These are phyloP conservation scores for Acanthopagrus latus DNA, from an alignment of 2,797 vertebrate genomes.

Conservation along the genomic window DNA sequence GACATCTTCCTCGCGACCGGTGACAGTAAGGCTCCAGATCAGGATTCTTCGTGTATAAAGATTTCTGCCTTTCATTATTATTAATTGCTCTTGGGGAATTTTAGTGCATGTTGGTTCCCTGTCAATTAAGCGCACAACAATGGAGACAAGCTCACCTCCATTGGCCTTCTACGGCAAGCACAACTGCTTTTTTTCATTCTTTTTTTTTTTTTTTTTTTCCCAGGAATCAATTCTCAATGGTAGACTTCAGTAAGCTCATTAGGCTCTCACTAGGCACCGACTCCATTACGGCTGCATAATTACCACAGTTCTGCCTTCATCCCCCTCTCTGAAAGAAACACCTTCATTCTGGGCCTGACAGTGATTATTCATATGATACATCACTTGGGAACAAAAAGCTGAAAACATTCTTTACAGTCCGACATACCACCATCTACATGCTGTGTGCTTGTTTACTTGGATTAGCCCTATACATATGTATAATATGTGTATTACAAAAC, in stretches of 20 bases:
- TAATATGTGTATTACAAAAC: slow-evolving; percentile 33
- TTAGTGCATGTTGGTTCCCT: slow-evolving; percentile 70
- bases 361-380: slow-evolving; percentile 86
- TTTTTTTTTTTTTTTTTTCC: slow-evolving; percentile 50
- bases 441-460: slow-evolving; percentile 24
- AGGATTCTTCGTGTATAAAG: slow-evolving; percentile 69
- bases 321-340: slow-evolving; percentile 78
- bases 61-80: slow-evolving; percentile 82
- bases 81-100: slow-evolving; percentile 81
- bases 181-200: slow-evolving; percentile 49
- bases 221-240: slow-evolving; percentile 86
- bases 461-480: slow-evolving; percentile 13
- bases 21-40: slow-evolving; percentile 67
- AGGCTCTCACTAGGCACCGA: slow-evolving; percentile 83
- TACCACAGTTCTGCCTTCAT: slow-evolving; percentile 82
- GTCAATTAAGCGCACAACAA: slow-evolving; percentile 86
- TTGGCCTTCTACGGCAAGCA: slow-evolving; percentile 71
- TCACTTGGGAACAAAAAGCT: slow-evolving; percentile 72
- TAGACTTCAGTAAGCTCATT: slow-evolving; percentile 87
- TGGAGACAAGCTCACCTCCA: slow-evolving; percentile 82
- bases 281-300: slow-evolving; percentile 85
- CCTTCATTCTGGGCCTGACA: slow-evolving; percentile 79
- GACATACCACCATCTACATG: slow-evolving; percentile 23
- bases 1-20: slow-evolving; percentile 60
- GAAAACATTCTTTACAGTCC: slow-evolving; percentile 66